Evolutionary conservation across 2,797 vertebrate genomes (phyloP).

Genomic region (Aldrovandia affinis): DNA sequence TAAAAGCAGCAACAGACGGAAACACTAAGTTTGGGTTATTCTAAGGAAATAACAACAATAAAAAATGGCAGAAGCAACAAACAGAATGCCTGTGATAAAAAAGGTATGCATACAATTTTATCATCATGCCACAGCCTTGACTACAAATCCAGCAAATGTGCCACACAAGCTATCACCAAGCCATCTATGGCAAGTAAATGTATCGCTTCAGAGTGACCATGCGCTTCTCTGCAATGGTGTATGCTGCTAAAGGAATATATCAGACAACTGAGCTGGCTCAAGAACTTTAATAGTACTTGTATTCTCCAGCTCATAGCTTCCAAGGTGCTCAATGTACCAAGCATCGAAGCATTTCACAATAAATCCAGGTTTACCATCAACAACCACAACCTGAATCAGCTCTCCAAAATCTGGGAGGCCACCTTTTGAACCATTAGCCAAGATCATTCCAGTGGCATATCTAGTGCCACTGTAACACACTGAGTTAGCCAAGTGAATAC

Average conservation of each 20-base stretch:
- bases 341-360: slow-evolving; percentile 25
- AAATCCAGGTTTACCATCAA: slow-evolving; percentile 3
- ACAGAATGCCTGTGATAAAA: too few relatives aligned
- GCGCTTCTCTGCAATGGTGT: slow-evolving; percentile 7
- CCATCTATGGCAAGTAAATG: slow-evolving; percentile 24
- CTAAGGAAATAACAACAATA: too few relatives aligned
- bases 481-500: slow-evolving; percentile 22
- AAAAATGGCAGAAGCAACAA: too few relatives aligned
- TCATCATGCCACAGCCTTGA: too few relatives aligned
- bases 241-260: slow-evolving; percentile 25
- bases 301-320: slow-evolving; percentile 38
- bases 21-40: too few relatives aligned
- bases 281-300: slow-evolving; percentile 28
- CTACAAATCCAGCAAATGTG: too few relatives aligned
- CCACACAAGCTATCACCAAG: neutral
- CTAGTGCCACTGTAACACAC: slow-evolving; percentile 26
- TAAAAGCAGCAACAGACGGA: too few relatives aligned
- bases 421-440: slow-evolving; percentile 28
- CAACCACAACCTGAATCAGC: slow-evolving; percentile 25
- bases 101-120: too few relatives aligned
- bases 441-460: slow-evolving; percentile 29
- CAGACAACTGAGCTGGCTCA: slow-evolving; percentile 27
- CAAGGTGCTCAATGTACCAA: slow-evolving; percentile 21
- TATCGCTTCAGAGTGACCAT: slow-evolving; percentile 28
- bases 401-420: slow-evolving; percentile 27